Conservation (phyloP, 2,888 invertebrate species). For the Notodonta ziczac region DNA sequence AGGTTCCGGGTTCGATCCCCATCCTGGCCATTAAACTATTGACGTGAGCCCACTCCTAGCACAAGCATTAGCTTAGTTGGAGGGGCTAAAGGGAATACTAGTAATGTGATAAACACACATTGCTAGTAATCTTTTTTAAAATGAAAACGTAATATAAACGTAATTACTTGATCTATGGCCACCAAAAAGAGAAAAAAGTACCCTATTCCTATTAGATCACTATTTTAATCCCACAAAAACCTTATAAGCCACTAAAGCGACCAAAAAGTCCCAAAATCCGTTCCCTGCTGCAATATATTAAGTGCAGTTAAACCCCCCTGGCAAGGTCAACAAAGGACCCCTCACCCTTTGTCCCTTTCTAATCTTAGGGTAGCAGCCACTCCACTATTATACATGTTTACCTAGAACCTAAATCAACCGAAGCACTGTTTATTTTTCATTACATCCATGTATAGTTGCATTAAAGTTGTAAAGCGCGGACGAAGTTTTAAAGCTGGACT, state of each 20-base stretch:
- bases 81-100: no score
- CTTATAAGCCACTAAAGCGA: constrained; percentile 9
- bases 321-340: constrained; percentile 44
- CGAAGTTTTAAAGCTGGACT: constrained; percentile 4
- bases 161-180: no score
- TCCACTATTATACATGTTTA: constrained; percentile 55
- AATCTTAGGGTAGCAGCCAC: constrained; percentile 52
- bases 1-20: no score
- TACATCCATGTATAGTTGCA: constrained; percentile 48
- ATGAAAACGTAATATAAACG: no score
- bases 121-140: no score
- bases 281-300: constrained; percentile 42
- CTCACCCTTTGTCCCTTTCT: constrained; percentile 31
- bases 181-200: not conserved
- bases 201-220: not conserved
- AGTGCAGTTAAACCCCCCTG: constrained; percentile 41
- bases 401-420: constrained; percentile 56
- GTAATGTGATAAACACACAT: no score
- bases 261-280: constrained; percentile 8
- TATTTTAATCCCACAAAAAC: constrained; percentile 2
- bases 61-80: no score
- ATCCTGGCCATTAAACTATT: no score
- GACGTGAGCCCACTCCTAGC: no score
- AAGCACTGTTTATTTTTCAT: constrained; percentile 60
- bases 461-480: constrained; percentile 39